Evolutionary conservation across 2,888 invertebrate species (phyloP).

Genomic region (Diplolepis rosae): DNA sequence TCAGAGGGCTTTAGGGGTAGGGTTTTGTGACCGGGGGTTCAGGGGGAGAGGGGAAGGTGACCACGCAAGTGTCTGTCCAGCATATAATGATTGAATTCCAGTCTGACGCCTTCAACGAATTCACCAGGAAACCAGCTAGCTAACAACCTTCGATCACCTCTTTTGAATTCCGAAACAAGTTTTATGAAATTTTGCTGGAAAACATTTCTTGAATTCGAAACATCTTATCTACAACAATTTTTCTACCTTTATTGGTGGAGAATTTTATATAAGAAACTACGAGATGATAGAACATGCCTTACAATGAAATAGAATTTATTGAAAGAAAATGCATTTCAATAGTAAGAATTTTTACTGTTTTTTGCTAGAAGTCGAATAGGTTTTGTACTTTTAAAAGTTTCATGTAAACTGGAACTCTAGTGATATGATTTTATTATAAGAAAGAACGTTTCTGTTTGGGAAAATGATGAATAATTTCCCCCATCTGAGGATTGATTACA

Average conservation of each 20-base stretch:
- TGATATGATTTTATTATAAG: no score
- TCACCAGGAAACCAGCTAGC: constrained; percentile 10
- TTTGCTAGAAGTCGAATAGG: no score
- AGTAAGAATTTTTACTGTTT: no score
- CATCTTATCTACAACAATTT: not conserved
- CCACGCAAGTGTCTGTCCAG: constrained; percentile 46
- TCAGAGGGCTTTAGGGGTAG: constrained; percentile 7
- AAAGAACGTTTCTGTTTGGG: no score
- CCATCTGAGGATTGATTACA: no score
- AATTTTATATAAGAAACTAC: no score
- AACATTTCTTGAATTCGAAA: not conserved
- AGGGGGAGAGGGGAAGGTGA: not conserved
- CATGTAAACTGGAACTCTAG: no score
- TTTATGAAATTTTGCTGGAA: not conserved
- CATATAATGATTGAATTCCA: constrained; percentile 63
- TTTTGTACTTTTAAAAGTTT: no score
- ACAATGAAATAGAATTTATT: no score
- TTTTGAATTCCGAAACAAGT: not conserved
- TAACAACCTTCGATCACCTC: not conserved
- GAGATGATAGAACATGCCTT: no score
- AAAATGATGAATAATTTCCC: no score
- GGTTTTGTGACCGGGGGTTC: not conserved
- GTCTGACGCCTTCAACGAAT: constrained; percentile 58
- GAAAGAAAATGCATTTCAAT: no score
- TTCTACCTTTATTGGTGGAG: not conserved